Evolutionary conservation across 1,140 invertebrate species (phyloP).

Genomic region (Geopemphigus sp.): DNA sequence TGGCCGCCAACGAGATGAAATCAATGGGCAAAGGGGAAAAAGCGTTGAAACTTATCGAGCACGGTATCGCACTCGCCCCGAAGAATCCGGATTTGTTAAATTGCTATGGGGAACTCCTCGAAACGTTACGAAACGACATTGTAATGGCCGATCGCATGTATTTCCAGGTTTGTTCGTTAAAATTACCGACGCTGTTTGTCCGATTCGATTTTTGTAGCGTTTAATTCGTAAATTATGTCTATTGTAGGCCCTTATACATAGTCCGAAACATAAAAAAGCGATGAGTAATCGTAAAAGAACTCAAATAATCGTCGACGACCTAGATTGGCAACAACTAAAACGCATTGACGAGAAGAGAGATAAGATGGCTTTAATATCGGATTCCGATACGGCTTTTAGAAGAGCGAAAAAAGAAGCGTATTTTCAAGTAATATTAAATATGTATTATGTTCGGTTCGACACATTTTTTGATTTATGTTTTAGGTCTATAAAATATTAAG

Average conservation of each 20-base stretch:
- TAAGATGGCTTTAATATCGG: constrained; percentile 75
- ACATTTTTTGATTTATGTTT: too few species aligned
- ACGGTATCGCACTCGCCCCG: constrained; percentile 85
- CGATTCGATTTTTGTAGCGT: too few species aligned
- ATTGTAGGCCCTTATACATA: constrained; percentile 72
- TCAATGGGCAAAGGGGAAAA: constrained; percentile 78
- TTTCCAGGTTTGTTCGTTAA: constrained; percentile 55
- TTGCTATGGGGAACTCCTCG: constrained; percentile 90
- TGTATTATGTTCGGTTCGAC: too few species aligned
- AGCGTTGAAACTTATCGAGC: constrained; percentile 83
- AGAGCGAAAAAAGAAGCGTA: constrained; percentile 91
- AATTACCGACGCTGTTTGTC: too few species aligned
- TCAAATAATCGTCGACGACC: constrained; percentile 81
- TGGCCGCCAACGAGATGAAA: constrained; percentile 81
- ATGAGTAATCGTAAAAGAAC: constrained; percentile 79
- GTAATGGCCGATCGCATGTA: constrained; percentile 89
- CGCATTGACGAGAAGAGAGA: constrained; percentile 85
- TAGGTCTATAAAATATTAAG: too few species aligned
- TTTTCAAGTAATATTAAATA: constrained; percentile 59
- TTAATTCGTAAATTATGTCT: background rate
- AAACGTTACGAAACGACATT: constrained; percentile 80
- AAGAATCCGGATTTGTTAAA: constrained; percentile 88
- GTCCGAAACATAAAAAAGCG: constrained; percentile 79
- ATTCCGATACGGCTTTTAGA: constrained; percentile 73
- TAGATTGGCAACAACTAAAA: constrained; percentile 76